Percentiles rank a stretch among this genome's conserved stretches.
phyloP scores from a whole-genome alignment of 2,888 invertebrate species.

The Pachymerium ferrugineum region DNA sequence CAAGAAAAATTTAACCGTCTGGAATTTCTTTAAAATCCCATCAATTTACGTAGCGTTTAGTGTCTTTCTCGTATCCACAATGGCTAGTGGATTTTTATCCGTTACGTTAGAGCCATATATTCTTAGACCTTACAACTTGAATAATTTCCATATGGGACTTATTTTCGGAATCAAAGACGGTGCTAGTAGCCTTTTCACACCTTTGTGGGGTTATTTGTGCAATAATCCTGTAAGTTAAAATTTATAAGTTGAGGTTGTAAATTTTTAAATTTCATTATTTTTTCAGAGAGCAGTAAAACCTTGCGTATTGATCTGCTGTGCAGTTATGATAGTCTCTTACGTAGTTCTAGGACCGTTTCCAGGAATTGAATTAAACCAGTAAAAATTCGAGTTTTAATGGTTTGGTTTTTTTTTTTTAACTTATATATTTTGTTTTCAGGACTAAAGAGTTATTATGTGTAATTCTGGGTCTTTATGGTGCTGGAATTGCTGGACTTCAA shows the following conservation, averaged over 20 bases:
- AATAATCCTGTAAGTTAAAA: slow-evolving; percentile 36
- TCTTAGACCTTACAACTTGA: slow-evolving; percentile 38
- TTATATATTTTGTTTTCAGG: slow-evolving; percentile 34
- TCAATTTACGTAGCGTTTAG: slow-evolving; percentile 41
- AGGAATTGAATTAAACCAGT: slow-evolving; percentile 38
- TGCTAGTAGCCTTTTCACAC: slow-evolving; percentile 40
- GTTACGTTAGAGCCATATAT: slow-evolving; percentile 41
- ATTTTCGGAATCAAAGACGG: slow-evolving; percentile 42
- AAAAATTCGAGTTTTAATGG: slow-evolving; percentile 28
- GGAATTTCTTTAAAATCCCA: slow-evolving; percentile 38
- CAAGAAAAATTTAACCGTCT: not conserved
- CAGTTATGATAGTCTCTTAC: slow-evolving; percentile 39
- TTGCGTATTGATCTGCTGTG: slow-evolving; percentile 37
- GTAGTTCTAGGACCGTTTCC: slow-evolving; percentile 40
- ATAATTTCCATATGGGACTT: slow-evolving; percentile 39
- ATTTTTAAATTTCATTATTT: not conserved
- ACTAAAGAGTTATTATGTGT: slow-evolving; percentile 38
- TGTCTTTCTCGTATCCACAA: slow-evolving; percentile 41
- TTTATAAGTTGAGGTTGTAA: too few species aligned
- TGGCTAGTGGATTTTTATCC: slow-evolving; percentile 42
- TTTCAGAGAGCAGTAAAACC: slow-evolving; percentile 36
- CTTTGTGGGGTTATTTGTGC: slow-evolving; percentile 41
- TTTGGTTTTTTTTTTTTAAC: slow-evolving; percentile 16
- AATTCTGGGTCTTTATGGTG: slow-evolving; percentile 39
- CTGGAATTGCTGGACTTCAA: slow-evolving; percentile 41